Base-by-base conservation (phyloP, 2,888 invertebrate species). In the Taphrorychus bicolor region DNA sequence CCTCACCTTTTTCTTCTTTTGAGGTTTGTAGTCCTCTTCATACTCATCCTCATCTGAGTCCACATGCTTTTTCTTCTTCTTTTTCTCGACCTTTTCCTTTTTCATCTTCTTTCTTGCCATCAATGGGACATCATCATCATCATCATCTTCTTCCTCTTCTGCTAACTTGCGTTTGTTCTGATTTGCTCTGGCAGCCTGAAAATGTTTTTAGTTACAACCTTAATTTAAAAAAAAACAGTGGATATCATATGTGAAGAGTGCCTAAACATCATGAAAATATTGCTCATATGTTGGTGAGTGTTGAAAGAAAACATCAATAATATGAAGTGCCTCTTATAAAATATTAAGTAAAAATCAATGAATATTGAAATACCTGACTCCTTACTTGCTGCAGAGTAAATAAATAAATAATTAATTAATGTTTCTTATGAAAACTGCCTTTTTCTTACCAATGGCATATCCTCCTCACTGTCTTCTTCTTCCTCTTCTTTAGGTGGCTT, bases 401-500 rank as follows among this genome's bases (percentile, higher is more conserved):
- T 42, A 57, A 9, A 42, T 42, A 19, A 57, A 41, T 19, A 14
- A 2, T 19, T 14, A 14, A 7, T 11, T 5, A 22, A 22, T 11
- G 2, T 5, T 11, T n/a, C 52, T 52, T 52, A 52, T 9, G 17
- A 2, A 48, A 19, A 52, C 0, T 1, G 11, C 22, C 21, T 14
- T n/a, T n/a, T n/a, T 78, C 83, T 84, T 85, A 92, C 92, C 86
- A 93, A 81, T 73, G 93, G 92, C 54, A 87, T 78, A 80, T 94
- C 92, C 78, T 94, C 92, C 78, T 92, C 92, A 72, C 92, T 91
- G 71, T 92, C 91, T 71, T 89, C 90, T 2, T 78, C 76, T 45
- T 83, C 84, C 9, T 81, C 82, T 11, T 83, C 82, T 42, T 71
- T 73, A 21, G 72, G 66, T 3, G 73, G 69, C 51, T 75, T 70